Evolutionary conservation across 2,797 vertebrate genomes (phyloP), one percentile per base, ranked within the genome.

Genomic region (Coendou prehensilis): DNA sequence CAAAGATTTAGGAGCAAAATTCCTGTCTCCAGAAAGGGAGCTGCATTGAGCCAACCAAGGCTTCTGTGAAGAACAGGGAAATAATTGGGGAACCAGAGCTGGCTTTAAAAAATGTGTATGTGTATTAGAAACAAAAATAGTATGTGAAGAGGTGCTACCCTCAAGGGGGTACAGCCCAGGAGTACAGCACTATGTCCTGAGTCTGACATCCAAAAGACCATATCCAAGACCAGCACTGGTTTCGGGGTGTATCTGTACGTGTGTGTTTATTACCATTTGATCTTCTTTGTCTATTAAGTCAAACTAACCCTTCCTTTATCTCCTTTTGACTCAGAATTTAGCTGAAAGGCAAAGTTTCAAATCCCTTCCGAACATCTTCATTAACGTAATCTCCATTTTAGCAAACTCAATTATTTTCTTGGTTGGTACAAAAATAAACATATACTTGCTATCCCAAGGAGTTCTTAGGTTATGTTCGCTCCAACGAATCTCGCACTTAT

Each of bases 271-370:
- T 75, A 75, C 37, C 54, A 63, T 59, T 64, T 45, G 28, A 33
- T 67, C n/a, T 59, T 61, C 63, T 79, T 94, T 59, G 45, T 91
- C 63, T 87, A 6, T 84, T 69, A 81, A 85, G 11, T 93, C 59
- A 89, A 54, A 41, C 37, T 87, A 76, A 78, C 41, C n/a, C 33
- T 86, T 78, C 69, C 13, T 89, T 86, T 59, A 15, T 54, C 37
- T 83, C 47, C 37, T 85, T 93, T 91, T 75, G 56, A 20, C 50
- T 93, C n/a, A 89, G 52, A 89, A 80, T 8, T 78, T 80, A 83
- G 45, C 26, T 61, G n/a, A 87, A 78, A 96, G 61, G 84, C 1
- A 28, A 93, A 64, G 71, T 23, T 50, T 96, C 56, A 84, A 85
- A 54, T 82, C 33, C 17, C 28, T 20, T 76, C 59, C 94, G 64